phyloP scores from a whole-genome alignment of 2,113 vertebrate genomes.

The Tetrao urogallus region DNA sequence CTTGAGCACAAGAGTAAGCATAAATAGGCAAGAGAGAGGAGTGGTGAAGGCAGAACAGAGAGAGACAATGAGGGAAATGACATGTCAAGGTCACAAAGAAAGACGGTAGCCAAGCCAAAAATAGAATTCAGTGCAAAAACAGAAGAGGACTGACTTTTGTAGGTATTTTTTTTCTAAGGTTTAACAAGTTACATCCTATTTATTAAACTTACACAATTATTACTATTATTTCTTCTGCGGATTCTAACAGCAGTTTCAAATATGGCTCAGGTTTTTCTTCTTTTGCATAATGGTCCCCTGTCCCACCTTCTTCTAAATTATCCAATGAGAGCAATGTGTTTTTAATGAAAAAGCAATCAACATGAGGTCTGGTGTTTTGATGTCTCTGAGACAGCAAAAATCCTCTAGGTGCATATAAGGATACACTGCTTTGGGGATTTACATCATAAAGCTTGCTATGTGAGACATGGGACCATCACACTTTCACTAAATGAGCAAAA shows the following conservation, averaged over 20 bases:
- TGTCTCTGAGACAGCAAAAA: neutral
- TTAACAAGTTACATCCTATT: constrained; percentile 50
- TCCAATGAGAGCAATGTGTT: neutral
- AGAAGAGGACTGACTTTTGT: neutral
- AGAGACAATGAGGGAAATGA: constrained; percentile 53
- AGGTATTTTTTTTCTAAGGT: neutral
- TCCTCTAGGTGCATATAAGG: fast-evolving
- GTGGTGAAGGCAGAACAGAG: constrained; percentile 24
- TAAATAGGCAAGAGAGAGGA: constrained; percentile 55
- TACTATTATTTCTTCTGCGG: constrained; percentile 34
- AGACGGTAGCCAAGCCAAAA: constrained; percentile 55
- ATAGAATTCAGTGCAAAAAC: constrained; percentile 6
- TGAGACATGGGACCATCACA: fast-evolving
- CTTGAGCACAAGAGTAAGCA: neutral
- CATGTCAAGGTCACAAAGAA: constrained; percentile 46
- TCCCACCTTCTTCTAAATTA: neutral
- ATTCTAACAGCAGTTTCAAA: neutral
- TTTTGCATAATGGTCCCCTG: neutral
- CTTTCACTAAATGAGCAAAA: neutral
- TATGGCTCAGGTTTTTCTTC: constrained; percentile 2
- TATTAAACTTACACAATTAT: neutral
- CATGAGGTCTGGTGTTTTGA: neutral
- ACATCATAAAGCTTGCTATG: neutral
- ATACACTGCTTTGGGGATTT: neutral
- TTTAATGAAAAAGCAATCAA: neutral